phyloP scores from a whole-genome alignment of 2,113 vertebrate species.

The Parus major region DNA sequence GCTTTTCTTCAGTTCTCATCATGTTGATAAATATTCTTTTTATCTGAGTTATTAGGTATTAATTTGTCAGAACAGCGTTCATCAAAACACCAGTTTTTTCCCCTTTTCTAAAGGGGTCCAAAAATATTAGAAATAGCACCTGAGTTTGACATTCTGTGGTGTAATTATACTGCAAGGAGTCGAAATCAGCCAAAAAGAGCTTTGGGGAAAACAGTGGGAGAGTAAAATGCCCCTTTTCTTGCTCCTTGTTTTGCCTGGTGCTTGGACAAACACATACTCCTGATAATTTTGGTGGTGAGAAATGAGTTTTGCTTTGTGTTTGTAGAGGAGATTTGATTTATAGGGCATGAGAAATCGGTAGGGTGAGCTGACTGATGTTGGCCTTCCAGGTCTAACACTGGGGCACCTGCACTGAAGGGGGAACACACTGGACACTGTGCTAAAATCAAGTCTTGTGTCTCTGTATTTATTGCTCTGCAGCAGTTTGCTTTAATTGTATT shows the following conservation, averaged over 20 bases:
- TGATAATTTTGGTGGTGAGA: background rate
- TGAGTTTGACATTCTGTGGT: background rate
- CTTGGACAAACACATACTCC: background rate
- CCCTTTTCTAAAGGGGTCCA: background rate
- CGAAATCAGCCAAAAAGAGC: background rate
- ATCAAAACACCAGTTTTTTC: background rate
- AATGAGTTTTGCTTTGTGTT: background rate
- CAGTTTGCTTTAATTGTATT: background rate
- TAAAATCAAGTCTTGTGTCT: background rate
- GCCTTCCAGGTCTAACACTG: background rate
- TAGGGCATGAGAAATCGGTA: background rate
- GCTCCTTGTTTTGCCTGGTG: background rate
- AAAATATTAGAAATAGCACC: background rate
- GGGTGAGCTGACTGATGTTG: background rate
- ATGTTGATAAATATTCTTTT: rapidly evolving
- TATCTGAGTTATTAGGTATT: background rate
- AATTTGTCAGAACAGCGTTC: background rate
- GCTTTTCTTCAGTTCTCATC: background rate
- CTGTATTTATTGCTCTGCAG: background rate
- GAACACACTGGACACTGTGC: background rate
- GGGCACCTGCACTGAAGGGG: background rate
- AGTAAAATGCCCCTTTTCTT: background rate
- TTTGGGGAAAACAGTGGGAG: background rate
- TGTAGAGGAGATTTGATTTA: background rate
- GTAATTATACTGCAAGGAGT: background rate